phyloP scores from a whole-genome alignment of 2,797 vertebrate species.

The Hyperoplus immaculatus region DNA sequence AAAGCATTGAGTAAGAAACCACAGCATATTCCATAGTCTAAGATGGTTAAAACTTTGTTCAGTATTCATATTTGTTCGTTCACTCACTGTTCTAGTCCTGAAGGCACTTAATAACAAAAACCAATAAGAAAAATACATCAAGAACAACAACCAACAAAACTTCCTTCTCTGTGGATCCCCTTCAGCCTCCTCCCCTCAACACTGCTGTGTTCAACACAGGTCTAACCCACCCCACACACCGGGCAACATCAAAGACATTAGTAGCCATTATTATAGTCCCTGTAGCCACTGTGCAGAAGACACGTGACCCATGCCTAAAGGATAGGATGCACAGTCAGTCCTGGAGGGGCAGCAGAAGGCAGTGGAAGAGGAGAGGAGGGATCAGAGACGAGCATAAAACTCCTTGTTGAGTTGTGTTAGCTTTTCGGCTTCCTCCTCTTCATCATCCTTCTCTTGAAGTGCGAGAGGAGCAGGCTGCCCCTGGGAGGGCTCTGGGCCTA shows the following conservation, averaged over 20 bases:
- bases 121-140: conserved; percentile 71
- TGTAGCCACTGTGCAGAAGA: conserved; percentile 35
- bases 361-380: conserved; percentile 28
- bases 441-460: conserved; percentile 72
- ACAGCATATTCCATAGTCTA: conserved; percentile 85
- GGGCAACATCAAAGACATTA: conserved; percentile 34
- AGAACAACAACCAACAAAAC: conserved; percentile 67
- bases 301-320: conserved; percentile 18
- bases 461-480: conserved; percentile 70
- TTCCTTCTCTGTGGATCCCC: conserved; percentile 43
- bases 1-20: conserved; percentile 84
- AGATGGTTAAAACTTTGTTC: conserved; percentile 74
- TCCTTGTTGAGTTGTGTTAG: conserved; percentile 91
- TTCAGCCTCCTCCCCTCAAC: conserved; percentile 52
- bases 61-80: conserved; percentile 74
- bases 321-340: conserved; percentile 40
- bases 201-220: conserved; percentile 89
- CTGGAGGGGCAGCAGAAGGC: conserved; percentile 41
- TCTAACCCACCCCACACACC: conserved; percentile 42
- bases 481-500: conserved; percentile 43
- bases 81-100: conserved; percentile 78
- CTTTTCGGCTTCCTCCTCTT: conserved; percentile 86
- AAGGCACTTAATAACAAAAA: conserved; percentile 93
- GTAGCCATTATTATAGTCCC: conserved; percentile 21
- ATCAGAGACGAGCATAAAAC: conserved; percentile 84